Percentiles rank a stretch among this genome's conserved stretches.
phyloP scores from a whole-genome alignment of 1,140 invertebrate genomes.

The Psix sp. region DNA sequence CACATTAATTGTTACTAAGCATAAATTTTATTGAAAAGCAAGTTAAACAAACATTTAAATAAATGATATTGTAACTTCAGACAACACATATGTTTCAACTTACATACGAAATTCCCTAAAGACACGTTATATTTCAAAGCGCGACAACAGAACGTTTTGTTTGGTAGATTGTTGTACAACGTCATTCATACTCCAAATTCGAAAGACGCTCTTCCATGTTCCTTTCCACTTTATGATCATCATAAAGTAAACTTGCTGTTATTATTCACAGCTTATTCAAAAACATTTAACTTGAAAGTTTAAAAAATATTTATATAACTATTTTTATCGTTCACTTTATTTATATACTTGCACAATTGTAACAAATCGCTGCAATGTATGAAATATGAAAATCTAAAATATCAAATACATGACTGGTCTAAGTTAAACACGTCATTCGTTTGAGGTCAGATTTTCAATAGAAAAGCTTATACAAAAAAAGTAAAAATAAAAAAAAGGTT shows the following conservation, averaged over 20 bases:
- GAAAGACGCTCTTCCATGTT: not conserved
- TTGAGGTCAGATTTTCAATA: conserved; percentile 64
- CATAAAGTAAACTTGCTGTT: not conserved
- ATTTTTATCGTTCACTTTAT: conserved; percentile 5
- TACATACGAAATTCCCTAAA: not conserved
- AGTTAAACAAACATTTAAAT: too few relatives aligned
- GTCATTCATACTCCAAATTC: not conserved
- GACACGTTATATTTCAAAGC: not conserved
- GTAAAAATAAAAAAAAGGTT: conserved; percentile 38
- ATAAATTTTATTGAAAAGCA: too few relatives aligned
- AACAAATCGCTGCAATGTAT: conserved; percentile 10
- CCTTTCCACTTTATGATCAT: not conserved
- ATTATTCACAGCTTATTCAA: not conserved
- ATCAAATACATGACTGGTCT: conserved; percentile 27
- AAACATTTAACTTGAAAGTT: too few relatives aligned
- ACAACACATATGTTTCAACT: too few relatives aligned
- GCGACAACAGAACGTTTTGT: conserved; percentile 1
- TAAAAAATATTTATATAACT: too few relatives aligned
- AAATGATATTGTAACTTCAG: too few relatives aligned
- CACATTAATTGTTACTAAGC: too few relatives aligned
- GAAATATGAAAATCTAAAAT: conserved; percentile 4
- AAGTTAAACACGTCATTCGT: conserved; percentile 37
- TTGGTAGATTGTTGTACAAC: not conserved
- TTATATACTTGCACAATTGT: conserved; percentile 2
- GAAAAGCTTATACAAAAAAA: conserved; percentile 52